Evolutionary conservation across 2,113 vertebrate genomes (phyloP), one percentile per base, ranked within the genome.

Genomic region (Pelecanus crispus): DNA sequence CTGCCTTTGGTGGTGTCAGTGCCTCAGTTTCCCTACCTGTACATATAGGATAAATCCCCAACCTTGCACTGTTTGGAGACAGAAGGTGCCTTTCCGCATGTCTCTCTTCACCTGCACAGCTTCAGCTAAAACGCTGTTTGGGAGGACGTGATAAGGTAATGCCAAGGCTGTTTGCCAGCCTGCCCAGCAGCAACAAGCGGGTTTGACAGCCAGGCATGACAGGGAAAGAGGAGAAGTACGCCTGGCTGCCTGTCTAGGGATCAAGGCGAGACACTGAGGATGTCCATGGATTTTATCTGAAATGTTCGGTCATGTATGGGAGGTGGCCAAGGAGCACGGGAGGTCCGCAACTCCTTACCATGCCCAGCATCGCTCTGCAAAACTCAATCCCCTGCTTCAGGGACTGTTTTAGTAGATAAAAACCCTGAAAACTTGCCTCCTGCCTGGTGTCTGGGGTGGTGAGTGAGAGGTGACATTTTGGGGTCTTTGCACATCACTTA

Each of bases 231-330:
- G 53, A 70, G 81, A 84, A 74, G 3, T 8, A 13, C 6, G 3
- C 21, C 49, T 77, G 87, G 72, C 45, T 86, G 63, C 11, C 55
- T 58, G 34, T 47, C 73, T 52, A 38, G 45, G 55, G 25, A 72
- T 55, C 38, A 52, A 74, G 63, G 49, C 55, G 17, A 67, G 34
- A 5, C 42, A 4, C 3, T 13, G 6, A 71, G 55, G 49, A 21
- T 6, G 24, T 5, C 84, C n/a, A 9, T 1, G 36, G 71, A 29
- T 71, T 89, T 95, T 63, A 74, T 52, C 91, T 85, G 79, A 73
- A 61, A 29, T 2, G 3, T 31, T 58, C 13, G 3, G 15, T 42
- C n/a, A 9, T 0, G 0, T 19, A 4, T 2, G 7, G 22, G 59
- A 89, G 55, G 32, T 29, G 15, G 49, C 13, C 0, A 0, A 70